Percentiles rank a stretch among this genome's conserved stretches.
Evolutionary conservation across 2,888 invertebrate genomes (phyloP).

Genomic region (Stratiomys singularior): DNA sequence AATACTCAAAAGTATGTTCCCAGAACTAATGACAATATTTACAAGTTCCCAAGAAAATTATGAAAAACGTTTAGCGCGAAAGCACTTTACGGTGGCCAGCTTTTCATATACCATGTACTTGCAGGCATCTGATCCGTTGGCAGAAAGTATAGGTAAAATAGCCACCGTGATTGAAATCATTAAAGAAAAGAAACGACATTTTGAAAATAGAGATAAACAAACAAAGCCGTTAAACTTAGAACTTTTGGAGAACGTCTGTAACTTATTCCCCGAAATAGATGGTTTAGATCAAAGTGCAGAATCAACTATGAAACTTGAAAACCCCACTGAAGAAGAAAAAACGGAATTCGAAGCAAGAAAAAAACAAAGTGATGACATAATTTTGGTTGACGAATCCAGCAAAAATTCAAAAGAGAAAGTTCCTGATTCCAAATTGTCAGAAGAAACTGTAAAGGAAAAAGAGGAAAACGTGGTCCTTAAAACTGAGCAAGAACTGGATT

Average conservation of each 20-base stretch:
- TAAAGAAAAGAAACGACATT: neutral
- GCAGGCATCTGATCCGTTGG: neutral
- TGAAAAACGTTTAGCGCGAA: constrained; percentile 6
- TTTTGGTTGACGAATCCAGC: neutral
- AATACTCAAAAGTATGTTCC: neutral
- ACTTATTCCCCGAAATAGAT: neutral
- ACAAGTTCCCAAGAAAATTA: neutral
- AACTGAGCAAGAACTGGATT: neutral
- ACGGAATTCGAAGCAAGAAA: neutral
- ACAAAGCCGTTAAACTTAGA: constrained; percentile 11
- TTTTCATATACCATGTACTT: neutral
- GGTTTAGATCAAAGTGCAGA: neutral
- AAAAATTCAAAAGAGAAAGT: too few relatives aligned
- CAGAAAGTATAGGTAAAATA: neutral
- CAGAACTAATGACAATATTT: constrained; percentile 16
- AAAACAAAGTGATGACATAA: constrained; percentile 9
- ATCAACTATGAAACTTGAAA: neutral
- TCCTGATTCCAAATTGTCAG: neutral
- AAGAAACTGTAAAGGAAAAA: neutral
- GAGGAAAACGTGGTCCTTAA: neutral
- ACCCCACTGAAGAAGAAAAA: neutral
- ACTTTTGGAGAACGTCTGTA: constrained; percentile 5
- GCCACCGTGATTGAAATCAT: neutral
- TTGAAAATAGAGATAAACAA: neutral
- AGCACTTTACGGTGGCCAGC: neutral